Percentiles rank a stretch among this genome's conserved stretches.
Evolutionary conservation across 1,140 invertebrate species (phyloP).

Genomic region (Oncopeltus fasciatus): DNA sequence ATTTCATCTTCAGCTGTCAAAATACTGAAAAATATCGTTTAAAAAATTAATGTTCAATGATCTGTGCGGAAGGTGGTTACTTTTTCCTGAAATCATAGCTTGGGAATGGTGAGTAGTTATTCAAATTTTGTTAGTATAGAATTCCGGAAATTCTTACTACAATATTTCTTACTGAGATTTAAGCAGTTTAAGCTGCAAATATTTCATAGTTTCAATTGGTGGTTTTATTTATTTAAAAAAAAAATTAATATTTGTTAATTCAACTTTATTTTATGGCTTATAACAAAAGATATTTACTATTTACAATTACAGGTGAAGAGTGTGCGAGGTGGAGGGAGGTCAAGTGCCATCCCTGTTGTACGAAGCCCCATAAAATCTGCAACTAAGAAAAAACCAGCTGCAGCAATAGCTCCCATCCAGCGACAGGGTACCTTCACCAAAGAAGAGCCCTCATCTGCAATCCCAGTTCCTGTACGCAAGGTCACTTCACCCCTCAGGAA

Average conservation of each 20-base stretch:
- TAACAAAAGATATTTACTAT: too few relatives aligned
- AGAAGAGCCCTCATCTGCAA: slow-evolving; percentile 24
- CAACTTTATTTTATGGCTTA: too few relatives aligned
- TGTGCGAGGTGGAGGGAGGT: slow-evolving; percentile 45
- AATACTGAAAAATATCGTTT: not conserved
- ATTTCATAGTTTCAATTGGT: too few relatives aligned
- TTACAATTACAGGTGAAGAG: slow-evolving; percentile 40
- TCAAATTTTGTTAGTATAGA: too few relatives aligned
- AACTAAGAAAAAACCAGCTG: slow-evolving; percentile 11
- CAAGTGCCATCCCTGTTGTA: slow-evolving; percentile 22
- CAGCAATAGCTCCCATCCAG: slow-evolving; percentile 13
- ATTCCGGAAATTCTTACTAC: too few relatives aligned
- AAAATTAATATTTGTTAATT: too few relatives aligned
- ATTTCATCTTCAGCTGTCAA: not conserved
- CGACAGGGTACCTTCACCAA: slow-evolving; percentile 26
- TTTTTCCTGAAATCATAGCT: too few relatives aligned
- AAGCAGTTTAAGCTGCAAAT: too few relatives aligned
- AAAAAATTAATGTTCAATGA: not conserved
- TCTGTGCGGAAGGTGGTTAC: too few relatives aligned
- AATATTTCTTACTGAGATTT: too few relatives aligned
- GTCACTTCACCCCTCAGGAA: slow-evolving; percentile 14
- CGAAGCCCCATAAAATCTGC: slow-evolving; percentile 15
- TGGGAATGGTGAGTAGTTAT: too few relatives aligned
- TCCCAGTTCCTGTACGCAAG: slow-evolving; percentile 20
- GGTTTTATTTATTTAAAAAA: too few relatives aligned